phyloP scores from a whole-genome alignment of 2,797 vertebrate species.

The Pipistrellus pipistrellus region DNA sequence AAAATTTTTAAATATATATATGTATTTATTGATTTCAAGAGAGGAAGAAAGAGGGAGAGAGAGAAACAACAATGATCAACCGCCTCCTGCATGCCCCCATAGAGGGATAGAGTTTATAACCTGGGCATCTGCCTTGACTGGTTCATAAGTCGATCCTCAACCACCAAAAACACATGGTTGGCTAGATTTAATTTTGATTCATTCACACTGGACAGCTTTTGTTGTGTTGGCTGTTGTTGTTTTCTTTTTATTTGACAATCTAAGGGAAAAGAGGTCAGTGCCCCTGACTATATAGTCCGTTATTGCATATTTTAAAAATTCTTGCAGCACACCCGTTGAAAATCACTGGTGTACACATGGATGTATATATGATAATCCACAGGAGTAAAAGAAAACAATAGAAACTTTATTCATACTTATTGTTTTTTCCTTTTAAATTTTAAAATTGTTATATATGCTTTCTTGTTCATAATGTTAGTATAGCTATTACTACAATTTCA shows the following conservation, averaged over 20 bases:
- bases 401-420: background rate
- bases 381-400: conserved; percentile 39
- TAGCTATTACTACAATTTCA: background rate
- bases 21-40: no score
- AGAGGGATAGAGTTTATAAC: no score
- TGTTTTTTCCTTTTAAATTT: conserved; percentile 25
- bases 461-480: conserved; percentile 30
- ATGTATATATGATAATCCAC: background rate
- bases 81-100: no score
- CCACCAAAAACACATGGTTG: no score
- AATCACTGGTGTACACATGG: background rate
- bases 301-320: background rate
- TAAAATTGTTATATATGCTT: conserved; percentile 2
- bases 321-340: background rate
- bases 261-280: background rate
- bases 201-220: background rate
- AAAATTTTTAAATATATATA: no score
- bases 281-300: background rate
- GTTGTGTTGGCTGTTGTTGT: background rate
- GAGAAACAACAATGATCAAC: no score
- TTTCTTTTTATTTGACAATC: background rate
- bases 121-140: no score
- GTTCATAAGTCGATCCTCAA: no score
- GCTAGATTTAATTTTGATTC: background rate
- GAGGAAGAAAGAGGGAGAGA: no score